Percentiles rank a stretch among this genome's conserved stretches.
Evolutionary conservation across 2,888 invertebrate genomes (phyloP).

Genomic region (Lasiommata megera): DNA sequence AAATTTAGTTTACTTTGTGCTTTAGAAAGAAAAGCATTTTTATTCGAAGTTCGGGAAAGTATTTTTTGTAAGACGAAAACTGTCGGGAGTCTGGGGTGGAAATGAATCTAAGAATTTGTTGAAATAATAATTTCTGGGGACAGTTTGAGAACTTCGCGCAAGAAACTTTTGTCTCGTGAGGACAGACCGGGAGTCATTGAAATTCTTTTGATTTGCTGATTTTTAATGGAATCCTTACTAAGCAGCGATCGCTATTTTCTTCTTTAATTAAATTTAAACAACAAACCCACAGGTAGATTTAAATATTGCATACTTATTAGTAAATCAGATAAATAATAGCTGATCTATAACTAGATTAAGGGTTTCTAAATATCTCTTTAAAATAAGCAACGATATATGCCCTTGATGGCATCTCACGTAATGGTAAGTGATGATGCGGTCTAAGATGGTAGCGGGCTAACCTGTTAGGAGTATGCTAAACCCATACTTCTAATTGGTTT

Average conservation of each 20-base stretch:
- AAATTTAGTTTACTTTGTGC: not conserved
- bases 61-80: constrained; percentile 16
- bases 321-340: too few species aligned
- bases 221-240: constrained; percentile 8
- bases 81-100: constrained; percentile 10
- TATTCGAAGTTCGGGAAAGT: constrained; percentile 29
- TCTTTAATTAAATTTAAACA: not conserved
- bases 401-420: too few species aligned
- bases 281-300: too few species aligned
- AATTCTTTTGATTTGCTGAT: constrained; percentile 22
- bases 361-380: too few species aligned
- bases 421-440: too few species aligned
- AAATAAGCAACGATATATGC: too few species aligned
- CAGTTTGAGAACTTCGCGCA: constrained; percentile 25
- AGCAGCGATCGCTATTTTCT: not conserved
- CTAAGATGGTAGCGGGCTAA: too few species aligned
- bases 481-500: too few species aligned
- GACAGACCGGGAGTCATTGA: constrained; percentile 11
- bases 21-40: constrained; percentile 13
- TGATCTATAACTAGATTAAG: too few species aligned
- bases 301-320: too few species aligned
- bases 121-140: constrained; percentile 25
- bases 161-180: constrained; percentile 23
- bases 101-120: constrained; percentile 28
- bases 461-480: too few species aligned